Percentiles rank a stretch among this genome's conserved stretches.
These are phyloP conservation scores for Pardosa pseudoannulata DNA, from an alignment of 2,888 invertebrate genomes.

Conservation along the genomic window DNA sequence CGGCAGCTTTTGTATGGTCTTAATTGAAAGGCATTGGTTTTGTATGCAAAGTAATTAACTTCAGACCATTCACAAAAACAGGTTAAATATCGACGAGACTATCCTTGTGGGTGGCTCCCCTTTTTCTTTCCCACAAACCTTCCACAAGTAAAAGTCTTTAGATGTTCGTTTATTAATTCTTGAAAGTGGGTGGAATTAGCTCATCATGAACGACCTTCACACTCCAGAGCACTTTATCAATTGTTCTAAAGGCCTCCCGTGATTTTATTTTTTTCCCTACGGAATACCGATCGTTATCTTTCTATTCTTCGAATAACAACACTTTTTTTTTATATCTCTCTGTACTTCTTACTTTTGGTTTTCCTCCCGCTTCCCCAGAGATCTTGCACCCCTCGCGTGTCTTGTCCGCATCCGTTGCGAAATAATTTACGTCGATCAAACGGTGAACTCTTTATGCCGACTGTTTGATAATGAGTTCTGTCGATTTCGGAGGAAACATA, in stretches of 20 bases:
- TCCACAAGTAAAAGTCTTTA: not conserved
- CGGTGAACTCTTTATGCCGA: too few species aligned
- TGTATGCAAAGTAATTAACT: not conserved
- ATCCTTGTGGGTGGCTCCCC: not conserved
- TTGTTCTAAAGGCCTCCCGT: not conserved
- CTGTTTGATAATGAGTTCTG: too few species aligned
- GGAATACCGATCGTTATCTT: constrained; percentile 12
- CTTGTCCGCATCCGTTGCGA: not conserved
- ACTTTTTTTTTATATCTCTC: not conserved
- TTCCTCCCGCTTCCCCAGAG: too few species aligned
- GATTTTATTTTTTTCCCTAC: not conserved
- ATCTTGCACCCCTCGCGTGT: not conserved
- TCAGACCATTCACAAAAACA: not conserved
- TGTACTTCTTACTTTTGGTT: not conserved
- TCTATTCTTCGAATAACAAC: not conserved
- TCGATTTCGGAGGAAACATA: too few species aligned
- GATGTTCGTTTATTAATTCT: not conserved
- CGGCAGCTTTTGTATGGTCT: not conserved
- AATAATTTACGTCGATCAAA: not conserved
- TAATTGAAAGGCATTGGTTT: not conserved
- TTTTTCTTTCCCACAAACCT: too few species aligned
- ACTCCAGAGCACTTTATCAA: not conserved
- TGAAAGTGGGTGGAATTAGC: not conserved
- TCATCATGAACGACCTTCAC: constrained; percentile 1
- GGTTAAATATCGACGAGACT: not conserved